These are phyloP conservation scores for Pelodiscus sinensis DNA, from an alignment of 2,113 vertebrate genomes.

Conservation along the genomic window DNA sequence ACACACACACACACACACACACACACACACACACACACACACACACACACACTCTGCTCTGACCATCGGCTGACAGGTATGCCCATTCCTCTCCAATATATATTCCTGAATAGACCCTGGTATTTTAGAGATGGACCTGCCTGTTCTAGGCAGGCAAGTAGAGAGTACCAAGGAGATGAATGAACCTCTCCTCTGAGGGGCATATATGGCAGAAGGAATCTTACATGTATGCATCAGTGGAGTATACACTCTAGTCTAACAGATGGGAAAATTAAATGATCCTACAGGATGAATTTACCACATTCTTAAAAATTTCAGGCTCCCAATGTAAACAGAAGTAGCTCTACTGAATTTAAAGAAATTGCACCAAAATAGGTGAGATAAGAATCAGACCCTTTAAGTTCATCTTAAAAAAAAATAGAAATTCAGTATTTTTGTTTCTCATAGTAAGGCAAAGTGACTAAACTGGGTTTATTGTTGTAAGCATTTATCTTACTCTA, in stretches of 20 bases:
- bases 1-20: too few relatives aligned
- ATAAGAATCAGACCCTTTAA: background rate
- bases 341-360: background rate
- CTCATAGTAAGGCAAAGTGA: background rate
- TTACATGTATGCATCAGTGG: background rate
- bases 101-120: background rate
- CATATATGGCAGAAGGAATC: background rate
- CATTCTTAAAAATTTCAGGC: background rate
- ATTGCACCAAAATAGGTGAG: background rate
- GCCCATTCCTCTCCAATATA: background rate
- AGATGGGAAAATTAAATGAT: background rate
- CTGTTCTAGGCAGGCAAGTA: background rate
- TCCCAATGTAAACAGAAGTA: background rate
- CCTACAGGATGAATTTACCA: background rate
- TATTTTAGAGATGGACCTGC: background rate
- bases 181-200: background rate
- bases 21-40: too few relatives aligned
- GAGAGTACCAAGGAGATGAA: background rate
- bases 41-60: too few relatives aligned
- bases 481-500: background rate
- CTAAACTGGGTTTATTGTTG: background rate
- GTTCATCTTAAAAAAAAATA: background rate
- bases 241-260: background rate
- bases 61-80: too few relatives aligned
- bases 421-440: rapidly evolving